Evolutionary conservation across 2,888 invertebrate species (phyloP), one percentile per base, ranked within the genome.

Genomic region (Brenthis ino): DNA sequence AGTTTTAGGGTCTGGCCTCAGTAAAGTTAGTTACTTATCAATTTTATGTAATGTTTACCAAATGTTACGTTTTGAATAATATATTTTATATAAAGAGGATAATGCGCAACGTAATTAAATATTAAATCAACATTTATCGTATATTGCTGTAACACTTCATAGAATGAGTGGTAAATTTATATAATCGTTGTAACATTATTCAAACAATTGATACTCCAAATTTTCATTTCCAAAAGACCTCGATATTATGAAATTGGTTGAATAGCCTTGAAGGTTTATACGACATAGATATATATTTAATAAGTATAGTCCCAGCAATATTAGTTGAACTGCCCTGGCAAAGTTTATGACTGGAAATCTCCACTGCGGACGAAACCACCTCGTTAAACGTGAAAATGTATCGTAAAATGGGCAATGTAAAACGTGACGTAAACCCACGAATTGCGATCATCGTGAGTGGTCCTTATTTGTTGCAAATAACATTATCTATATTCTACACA

Each of bases 371-470:
- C 68, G 57, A 58, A 70, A 66, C 64, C 58, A 60, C 65, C 57
- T 72, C 72, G 72, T 75, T 71, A 71, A 72, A 67, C 47, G 60
- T 66, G 64, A 67, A 69, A 72, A 70, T 64, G 55, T 61, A 67
- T 75, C 73, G 72, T 75, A 74, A 75, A 75, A 33, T 58, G 67
- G 60, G 68, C 69, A 64, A 72, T 65, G 72, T 72, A 69, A 67
- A 67, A 68, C 58, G 68, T 75, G 73, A 76, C 75, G 74, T 69
- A 71, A 72, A 47, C 68, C 47, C 63, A 66, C 61, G 64, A 57
- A 65, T 43, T 37, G 55, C 67, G 48, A 54, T 61, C 65, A 55
- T 14, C 50, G 33, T 54, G 37, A 61, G 56, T 67, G 56, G 67
- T 33, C 50, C 56, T 63, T 63, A 56, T 56, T 43, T 65, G 4